Base-by-base conservation (phyloP, 2,113 vertebrate genomes). In the Macquaria ambigua region DNA sequence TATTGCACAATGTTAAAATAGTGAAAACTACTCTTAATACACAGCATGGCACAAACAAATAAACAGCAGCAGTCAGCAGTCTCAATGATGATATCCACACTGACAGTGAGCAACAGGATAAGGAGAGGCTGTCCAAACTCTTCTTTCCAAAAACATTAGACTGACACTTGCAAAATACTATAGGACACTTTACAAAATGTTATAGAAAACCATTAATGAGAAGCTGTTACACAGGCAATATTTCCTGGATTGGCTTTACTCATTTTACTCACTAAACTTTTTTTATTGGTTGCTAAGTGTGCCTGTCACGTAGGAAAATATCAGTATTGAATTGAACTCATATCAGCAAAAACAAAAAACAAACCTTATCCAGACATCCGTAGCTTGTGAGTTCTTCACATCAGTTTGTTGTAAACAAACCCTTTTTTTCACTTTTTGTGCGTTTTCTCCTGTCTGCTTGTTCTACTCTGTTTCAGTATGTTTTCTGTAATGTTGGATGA, bases 31-130 rank as follows among this genome's bases (percentile, higher is more conserved):
- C 39, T 41, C 21, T 55, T 62, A 53, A 68, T 34, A 28, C 56
- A 62, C 37, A 53, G 25, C 25, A 59, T 55, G 66, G 50, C 18
- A 77, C 64, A 74, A 66, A 3, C 28, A 69, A 55, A 72, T 28
- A 77, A 20, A 52, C 68, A 67, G 67, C 55, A 31, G 39, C 41
- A 69, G 52, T 82, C 43, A 66, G 56, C 72, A 52, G 71, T 31
- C 79, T 77, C 67, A 78, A 2, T 82, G 74, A 79, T 77, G 41
- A 58, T 79, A 69, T 59, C 31, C 21, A 72, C 55, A 63, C 31
- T 77, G 77, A 14, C 72, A 81, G 72, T 4, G 37, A 78, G 61
- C 66, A 79, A 59, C 43, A 59, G 52, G 55, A 72, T 46, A 66
- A 43, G n/a, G n/a, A 67, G 6, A 67, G 41, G 64, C 23, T 43